Percentiles rank a stretch among this genome's conserved stretches.
Conservation (phyloP, 2,797 vertebrate genomes). For the Poecilia velifera region DNA sequence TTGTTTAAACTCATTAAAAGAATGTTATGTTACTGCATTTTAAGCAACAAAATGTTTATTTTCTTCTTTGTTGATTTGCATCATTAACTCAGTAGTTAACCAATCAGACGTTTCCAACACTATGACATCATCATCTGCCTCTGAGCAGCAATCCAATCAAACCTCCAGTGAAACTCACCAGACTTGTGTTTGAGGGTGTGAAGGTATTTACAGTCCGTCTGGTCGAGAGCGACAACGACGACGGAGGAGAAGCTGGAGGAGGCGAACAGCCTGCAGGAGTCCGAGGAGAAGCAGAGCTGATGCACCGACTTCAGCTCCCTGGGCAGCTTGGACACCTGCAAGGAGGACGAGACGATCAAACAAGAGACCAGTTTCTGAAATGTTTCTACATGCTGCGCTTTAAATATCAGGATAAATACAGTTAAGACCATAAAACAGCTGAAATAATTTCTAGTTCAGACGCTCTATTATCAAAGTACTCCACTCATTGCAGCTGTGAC, state of each 20-base stretch:
- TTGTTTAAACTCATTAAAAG: too few relatives aligned
- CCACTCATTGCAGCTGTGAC: not conserved
- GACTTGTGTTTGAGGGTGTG: conserved; percentile 83
- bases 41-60: too few relatives aligned
- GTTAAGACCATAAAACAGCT: not conserved
- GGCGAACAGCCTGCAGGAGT: conserved; percentile 87
- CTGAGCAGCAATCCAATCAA: not conserved
- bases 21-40: too few relatives aligned
- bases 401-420: not conserved
- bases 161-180: conserved; percentile 70
- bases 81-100: not conserved
- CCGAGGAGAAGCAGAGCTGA: conserved; percentile 89
- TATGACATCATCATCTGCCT: not conserved
- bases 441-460: not conserved
- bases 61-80: too few relatives aligned
- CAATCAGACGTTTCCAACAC: not conserved
- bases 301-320: conserved; percentile 80
- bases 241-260: conserved; percentile 83
- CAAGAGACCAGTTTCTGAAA: not conserved
- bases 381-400: not conserved
- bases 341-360: not conserved
- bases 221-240: conserved; percentile 79
- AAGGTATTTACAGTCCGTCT: conserved; percentile 80
- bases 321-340: conserved; percentile 83
- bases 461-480: not conserved